phyloP scores from a whole-genome alignment of 1,140 invertebrate genomes.

The Drosophila ogumai region DNA sequence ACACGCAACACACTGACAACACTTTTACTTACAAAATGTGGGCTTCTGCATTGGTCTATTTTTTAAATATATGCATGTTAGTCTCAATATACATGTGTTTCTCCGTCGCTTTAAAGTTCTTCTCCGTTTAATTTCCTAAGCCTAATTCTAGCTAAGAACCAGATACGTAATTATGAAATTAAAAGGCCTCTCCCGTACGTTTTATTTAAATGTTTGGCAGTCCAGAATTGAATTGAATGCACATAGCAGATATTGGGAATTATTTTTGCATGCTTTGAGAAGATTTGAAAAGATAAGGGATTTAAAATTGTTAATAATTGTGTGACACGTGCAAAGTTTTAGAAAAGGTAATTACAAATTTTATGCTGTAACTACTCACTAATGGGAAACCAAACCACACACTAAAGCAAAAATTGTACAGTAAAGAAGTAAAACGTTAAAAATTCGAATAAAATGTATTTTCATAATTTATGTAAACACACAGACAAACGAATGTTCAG shows the following conservation, averaged over 20 bases:
- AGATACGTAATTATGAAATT: conserved; percentile 79
- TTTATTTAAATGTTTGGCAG: conserved; percentile 62
- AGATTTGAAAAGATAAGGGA: conserved; percentile 48
- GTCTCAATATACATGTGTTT: conserved; percentile 19
- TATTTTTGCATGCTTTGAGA: conserved; percentile 68
- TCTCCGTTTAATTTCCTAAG: conserved; percentile 24
- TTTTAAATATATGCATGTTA: conserved; percentile 52
- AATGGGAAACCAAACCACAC: conserved; percentile 12
- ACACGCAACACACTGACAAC: conserved; percentile 13
- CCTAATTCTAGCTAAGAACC: conserved; percentile 61
- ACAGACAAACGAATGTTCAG: conserved; percentile 64
- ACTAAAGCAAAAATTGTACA: conserved; percentile 64
- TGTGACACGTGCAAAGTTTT: conserved; percentile 69
- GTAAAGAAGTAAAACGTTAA: conserved; percentile 67
- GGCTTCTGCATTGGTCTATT: conserved; percentile 29
- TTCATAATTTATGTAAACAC: conserved; percentile 77
- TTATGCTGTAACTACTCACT: conserved; percentile 57
- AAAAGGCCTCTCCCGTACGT: conserved; percentile 61
- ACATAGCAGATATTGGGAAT: conserved; percentile 57
- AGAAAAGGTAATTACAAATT: conserved; percentile 44
- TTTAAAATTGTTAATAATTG: conserved; percentile 69
- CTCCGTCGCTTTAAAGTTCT: conserved; percentile 42
- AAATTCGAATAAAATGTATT: conserved; percentile 80
- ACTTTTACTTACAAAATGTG: conserved; percentile 28
- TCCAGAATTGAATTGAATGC: conserved; percentile 44